Conservation (phyloP, 2,113 vertebrate genomes). For the Artemisiospiza belli region DNA sequence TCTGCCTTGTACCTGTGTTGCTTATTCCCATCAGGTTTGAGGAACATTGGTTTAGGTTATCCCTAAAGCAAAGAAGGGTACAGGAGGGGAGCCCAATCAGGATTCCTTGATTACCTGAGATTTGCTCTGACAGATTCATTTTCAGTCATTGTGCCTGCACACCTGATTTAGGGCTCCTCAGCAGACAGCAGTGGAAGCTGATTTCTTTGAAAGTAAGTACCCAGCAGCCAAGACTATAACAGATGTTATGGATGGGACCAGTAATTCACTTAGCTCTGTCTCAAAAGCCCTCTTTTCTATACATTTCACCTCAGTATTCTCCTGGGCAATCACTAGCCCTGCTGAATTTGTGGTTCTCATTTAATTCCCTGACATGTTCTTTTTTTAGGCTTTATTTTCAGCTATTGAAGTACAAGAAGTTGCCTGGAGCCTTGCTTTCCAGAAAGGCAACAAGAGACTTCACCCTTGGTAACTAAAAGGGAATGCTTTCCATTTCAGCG, state of each 20-base stretch:
- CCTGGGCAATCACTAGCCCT: constrained; percentile 22
- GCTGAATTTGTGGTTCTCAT: constrained; percentile 43
- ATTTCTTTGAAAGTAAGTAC: constrained; percentile 41
- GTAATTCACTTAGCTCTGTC: constrained; percentile 35
- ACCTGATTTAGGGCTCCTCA: constrained; percentile 2
- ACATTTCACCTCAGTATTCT: constrained; percentile 23
- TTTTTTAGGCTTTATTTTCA: constrained; percentile 54
- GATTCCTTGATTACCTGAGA: neutral
- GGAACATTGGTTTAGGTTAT: neutral
- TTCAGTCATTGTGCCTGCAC: constrained; percentile 16
- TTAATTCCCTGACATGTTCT: constrained; percentile 57
- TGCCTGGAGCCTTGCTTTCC: constrained; percentile 27
- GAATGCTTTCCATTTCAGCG: neutral
- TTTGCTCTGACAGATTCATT: constrained; percentile 28
- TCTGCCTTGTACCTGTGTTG: neutral
- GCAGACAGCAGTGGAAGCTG: neutral
- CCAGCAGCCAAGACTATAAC: neutral
- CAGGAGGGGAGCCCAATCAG: neutral
- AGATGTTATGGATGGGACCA: neutral
- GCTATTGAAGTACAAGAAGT: constrained; percentile 33
- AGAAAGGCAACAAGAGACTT: neutral
- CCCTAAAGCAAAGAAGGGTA: neutral
- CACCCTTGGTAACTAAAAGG: neutral
- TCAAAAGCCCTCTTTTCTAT: neutral
- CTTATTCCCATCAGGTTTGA: neutral